A percentile compares a stretch with the other conserved stretches of the same genome.
Evolutionary conservation across 2,797 vertebrate species (phyloP).

Genomic region (Ataeniobius toweri): DNA sequence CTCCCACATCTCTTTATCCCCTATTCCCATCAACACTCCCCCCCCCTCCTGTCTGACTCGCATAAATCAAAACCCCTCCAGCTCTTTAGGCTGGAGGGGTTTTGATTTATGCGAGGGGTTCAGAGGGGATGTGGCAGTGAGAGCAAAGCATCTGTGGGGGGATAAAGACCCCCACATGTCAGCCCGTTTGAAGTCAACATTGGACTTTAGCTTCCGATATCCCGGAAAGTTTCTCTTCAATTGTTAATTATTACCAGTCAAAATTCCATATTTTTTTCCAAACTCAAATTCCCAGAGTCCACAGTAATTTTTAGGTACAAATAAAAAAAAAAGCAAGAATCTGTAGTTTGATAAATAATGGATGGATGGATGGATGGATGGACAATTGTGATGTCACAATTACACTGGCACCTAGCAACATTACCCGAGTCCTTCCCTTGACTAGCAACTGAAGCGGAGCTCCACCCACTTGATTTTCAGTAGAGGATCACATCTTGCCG

Average conservation of each 20-base stretch:
- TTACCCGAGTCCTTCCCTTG: too few relatives aligned
- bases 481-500: too few relatives aligned
- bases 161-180: conserved; percentile 35
- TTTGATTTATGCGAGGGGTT: too few relatives aligned
- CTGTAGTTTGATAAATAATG: too few relatives aligned
- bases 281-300: background rate
- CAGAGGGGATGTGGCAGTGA: conserved; percentile 31
- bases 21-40: conserved; percentile 25
- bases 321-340: background rate
- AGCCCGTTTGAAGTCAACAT: background rate
- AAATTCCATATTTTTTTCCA: background rate
- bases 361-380: background rate
- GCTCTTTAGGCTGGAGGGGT: conserved; percentile 47
- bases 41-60: conserved; percentile 37
- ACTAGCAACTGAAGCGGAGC: too few relatives aligned
- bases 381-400: background rate
- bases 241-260: background rate
- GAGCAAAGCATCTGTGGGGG: conserved; percentile 21
- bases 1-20: conserved; percentile 34
- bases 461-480: too few relatives aligned
- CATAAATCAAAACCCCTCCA: conserved; percentile 41
- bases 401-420: too few relatives aligned
- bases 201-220: background rate
- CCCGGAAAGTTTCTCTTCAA: background rate
- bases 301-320: background rate